A percentile compares a stretch with the other conserved stretches of the same genome.
These are phyloP conservation scores for Nannobrachium achirus DNA, from an alignment of 2,113 vertebrate species.

Conservation along the genomic window DNA sequence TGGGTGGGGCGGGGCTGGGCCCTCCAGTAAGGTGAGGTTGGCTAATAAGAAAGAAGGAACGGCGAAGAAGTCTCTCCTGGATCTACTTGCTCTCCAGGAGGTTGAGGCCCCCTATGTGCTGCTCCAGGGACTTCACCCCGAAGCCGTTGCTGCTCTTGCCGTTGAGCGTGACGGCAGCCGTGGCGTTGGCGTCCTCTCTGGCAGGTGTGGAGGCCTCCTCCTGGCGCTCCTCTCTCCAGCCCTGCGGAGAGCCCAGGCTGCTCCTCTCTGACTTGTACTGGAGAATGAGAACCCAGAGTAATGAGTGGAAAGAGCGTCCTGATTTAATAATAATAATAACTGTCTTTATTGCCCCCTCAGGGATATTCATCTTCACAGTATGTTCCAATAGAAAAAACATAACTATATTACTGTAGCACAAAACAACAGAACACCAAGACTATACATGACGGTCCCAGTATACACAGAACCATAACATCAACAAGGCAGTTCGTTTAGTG, in stretches of 20 bases:
- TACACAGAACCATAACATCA: too few relatives aligned
- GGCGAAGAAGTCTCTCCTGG: too few relatives aligned
- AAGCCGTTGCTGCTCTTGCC: slow-evolving; percentile 82
- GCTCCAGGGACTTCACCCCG: slow-evolving; percentile 84
- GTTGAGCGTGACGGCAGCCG: slow-evolving; percentile 68
- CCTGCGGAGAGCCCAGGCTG: slow-evolving; percentile 81
- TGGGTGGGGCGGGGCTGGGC: slow-evolving; percentile 20
- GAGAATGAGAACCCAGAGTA: slow-evolving; percentile 17
- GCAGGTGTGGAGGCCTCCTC: slow-evolving; percentile 69
- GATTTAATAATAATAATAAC: too few relatives aligned
- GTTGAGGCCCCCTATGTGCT: slow-evolving; percentile 83
- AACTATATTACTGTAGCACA: too few relatives aligned
- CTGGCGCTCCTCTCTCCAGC: slow-evolving; percentile 85
- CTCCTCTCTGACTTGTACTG: slow-evolving; percentile 85
- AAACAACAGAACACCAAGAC: too few relatives aligned
- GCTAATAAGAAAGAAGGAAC: too few relatives aligned
- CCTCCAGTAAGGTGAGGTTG: slow-evolving; percentile 36
- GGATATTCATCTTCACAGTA: too few relatives aligned
- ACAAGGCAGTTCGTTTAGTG: too few relatives aligned
- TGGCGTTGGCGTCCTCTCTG: slow-evolving; percentile 66
- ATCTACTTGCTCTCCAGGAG: slow-evolving; percentile 88
- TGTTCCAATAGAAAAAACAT: too few relatives aligned
- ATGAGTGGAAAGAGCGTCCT: not conserved
- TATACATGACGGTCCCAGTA: too few relatives aligned
- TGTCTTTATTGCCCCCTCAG: too few relatives aligned